phyloP scores from a whole-genome alignment of 2,888 invertebrate genomes.

The Parelbella ahira region DNA sequence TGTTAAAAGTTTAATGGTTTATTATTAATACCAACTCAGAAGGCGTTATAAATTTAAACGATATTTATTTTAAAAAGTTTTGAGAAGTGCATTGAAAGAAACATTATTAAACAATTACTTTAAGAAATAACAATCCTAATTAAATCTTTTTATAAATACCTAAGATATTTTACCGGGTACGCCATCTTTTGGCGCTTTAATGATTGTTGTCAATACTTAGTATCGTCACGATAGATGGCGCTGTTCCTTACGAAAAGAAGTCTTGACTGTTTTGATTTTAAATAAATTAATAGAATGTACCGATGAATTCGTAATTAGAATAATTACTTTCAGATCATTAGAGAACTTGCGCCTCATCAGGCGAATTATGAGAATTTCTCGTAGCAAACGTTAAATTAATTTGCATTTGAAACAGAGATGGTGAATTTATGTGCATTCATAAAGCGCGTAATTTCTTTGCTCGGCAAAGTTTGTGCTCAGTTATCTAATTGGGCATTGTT shows the following conservation, averaged over 20 bases:
- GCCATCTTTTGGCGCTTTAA: constrained; percentile 9
- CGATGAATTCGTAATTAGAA: constrained; percentile 45
- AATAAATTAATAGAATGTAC: too few species aligned
- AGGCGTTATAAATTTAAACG: too few species aligned
- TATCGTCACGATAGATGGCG: constrained; percentile 7
- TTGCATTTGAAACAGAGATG: constrained; percentile 29
- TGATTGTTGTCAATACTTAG: background rate
- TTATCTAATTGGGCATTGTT: constrained; percentile 24
- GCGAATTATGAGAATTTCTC: constrained; percentile 46
- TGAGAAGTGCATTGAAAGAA: too few species aligned
- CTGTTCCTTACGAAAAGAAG: too few species aligned
- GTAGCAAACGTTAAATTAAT: constrained; percentile 33
- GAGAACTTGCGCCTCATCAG: constrained; percentile 40
- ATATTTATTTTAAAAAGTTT: too few species aligned
- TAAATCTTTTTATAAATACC: too few species aligned
- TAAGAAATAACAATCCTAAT: too few species aligned
- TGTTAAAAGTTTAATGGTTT: too few species aligned
- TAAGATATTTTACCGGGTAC: too few species aligned
- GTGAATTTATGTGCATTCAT: constrained; percentile 31
- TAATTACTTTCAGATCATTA: constrained; percentile 39
- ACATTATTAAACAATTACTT: too few species aligned
- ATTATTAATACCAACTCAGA: too few species aligned
- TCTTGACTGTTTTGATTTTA: too few species aligned
- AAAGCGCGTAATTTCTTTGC: constrained; percentile 33
- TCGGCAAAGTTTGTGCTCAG: constrained; percentile 21